Percentiles rank a stretch among this genome's conserved stretches.
These are phyloP conservation scores for Tinea trinotella DNA, from an alignment of 2,888 invertebrate species.

Conservation along the genomic window DNA sequence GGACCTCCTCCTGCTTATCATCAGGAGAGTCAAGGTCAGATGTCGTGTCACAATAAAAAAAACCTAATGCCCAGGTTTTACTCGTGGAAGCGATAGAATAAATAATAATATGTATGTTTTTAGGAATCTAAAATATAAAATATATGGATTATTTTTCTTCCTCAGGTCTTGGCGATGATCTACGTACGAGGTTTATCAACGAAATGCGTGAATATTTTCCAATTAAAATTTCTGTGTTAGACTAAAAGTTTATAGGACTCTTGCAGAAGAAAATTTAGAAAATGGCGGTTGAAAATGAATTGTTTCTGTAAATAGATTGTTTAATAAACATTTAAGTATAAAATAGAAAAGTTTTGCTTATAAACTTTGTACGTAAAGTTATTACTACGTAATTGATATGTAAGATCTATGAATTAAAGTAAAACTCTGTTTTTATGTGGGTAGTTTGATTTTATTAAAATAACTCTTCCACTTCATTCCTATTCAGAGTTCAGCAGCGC, in stretches of 20 bases:
- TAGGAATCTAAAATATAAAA: too few relatives aligned
- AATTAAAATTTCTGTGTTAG: slow-evolving; percentile 55
- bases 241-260: slow-evolving; percentile 26
- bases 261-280: slow-evolving; percentile 6
- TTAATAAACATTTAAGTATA: slow-evolving; percentile 45
- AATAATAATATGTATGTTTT: too few relatives aligned
- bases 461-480: too few relatives aligned
- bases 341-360: slow-evolving; percentile 61
- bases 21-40: too few relatives aligned
- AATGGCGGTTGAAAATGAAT: slow-evolving; percentile 34
- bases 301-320: slow-evolving; percentile 61
- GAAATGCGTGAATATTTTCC: slow-evolving; percentile 32
- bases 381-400: slow-evolving; percentile 29
- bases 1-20: too few relatives aligned
- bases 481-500: too few relatives aligned
- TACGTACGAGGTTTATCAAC: slow-evolving; percentile 21
- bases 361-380: slow-evolving; percentile 58
- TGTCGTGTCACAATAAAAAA: too few relatives aligned
- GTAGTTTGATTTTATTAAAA: slow-evolving; percentile 14
- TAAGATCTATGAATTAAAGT: slow-evolving; percentile 53
- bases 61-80: too few relatives aligned
- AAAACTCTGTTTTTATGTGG: slow-evolving; percentile 44
- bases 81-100: too few relatives aligned
- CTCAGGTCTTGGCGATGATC: slow-evolving; percentile 15
- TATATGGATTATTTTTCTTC: too few relatives aligned